These are phyloP conservation scores for Phyto melanocephala DNA, from an alignment of 2,888 invertebrate species.

Conservation along the genomic window DNA sequence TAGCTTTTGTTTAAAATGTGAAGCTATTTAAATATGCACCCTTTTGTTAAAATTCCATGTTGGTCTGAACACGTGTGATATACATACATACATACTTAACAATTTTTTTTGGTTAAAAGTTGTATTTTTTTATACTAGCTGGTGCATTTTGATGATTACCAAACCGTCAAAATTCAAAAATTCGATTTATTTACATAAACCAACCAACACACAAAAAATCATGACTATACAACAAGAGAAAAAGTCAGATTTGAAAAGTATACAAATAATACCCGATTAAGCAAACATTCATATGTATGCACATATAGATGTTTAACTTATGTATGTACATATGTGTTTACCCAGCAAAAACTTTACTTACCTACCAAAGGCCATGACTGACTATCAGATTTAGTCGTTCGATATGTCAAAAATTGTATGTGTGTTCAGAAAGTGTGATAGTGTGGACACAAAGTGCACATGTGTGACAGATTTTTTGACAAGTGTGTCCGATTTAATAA, in stretches of 20 bases:
- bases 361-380: too few relatives aligned
- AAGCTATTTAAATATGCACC: slow-evolving; percentile 54
- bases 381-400: too few relatives aligned
- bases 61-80: neutral
- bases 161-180: slow-evolving; percentile 62
- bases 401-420: too few relatives aligned
- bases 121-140: slow-evolving; percentile 4
- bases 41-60: slow-evolving; percentile 5
- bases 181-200: slow-evolving; percentile 53
- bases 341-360: too few relatives aligned
- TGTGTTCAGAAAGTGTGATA: too few relatives aligned
- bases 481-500: too few relatives aligned
- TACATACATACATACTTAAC: neutral
- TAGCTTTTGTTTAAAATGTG: slow-evolving; percentile 1
- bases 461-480: too few relatives aligned
- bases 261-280: neutral
- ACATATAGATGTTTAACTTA: too few relatives aligned
- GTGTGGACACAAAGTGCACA: too few relatives aligned
- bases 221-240: neutral
- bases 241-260: slow-evolving; percentile 14
- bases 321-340: too few relatives aligned
- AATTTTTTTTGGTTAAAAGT: slow-evolving; percentile 5
- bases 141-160: slow-evolving; percentile 49
- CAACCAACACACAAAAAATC: neutral
- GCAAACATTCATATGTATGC: neutral